Evolutionary conservation across 2,797 vertebrate genomes (phyloP), one percentile per base, ranked within the genome.

Genomic region (Manis crassicaudata): DNA sequence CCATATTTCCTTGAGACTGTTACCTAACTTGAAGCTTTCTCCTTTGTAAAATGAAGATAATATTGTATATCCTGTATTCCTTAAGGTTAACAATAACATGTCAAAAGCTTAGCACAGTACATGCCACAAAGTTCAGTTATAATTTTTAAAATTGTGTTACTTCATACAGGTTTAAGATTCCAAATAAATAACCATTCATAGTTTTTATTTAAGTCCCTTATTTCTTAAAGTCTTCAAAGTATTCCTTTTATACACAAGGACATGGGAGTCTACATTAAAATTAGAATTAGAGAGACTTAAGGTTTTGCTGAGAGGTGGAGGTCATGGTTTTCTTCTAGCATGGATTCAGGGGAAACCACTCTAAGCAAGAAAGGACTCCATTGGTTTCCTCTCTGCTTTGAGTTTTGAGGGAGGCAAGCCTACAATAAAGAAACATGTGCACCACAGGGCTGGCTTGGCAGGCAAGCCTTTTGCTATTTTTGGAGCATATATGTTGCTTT

Each of bases 401-500:
- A 91, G 63, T 76, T 90, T 81, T 27, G 56, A 91, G 56, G 43
- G 91, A 94, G 88, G 54, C 32, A n/a, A 32, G 7, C 37, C n/a
- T 81, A 23, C 50, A 73, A 63, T 32, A 68, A 29, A 83, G 94
- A 94, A 72, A 35, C 35, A 73, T 32, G 43, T 75, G 73, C 73
- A 58, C 75, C 70, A 81, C 90, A 73, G 95, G 96, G 32, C 27
- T 88, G 75, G 67, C 94, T 79, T 97, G 88, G 79, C 96, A 97
- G 94, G 85, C 7, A 1, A 96, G n/a, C 32, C 23, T 0, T 79
- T 87, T 95, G 90, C 76, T 97, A 87, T 96, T 97, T 96, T 87
- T 87, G 76, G 96, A 84, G 72, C 56, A 91, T 90, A 27, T 88
- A 75, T 67, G 72, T 93, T 90, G 50, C 65, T 88, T 93, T 96